Evolutionary conservation across 2,888 invertebrate genomes (phyloP).

Genomic region (Nudaria mundana): DNA sequence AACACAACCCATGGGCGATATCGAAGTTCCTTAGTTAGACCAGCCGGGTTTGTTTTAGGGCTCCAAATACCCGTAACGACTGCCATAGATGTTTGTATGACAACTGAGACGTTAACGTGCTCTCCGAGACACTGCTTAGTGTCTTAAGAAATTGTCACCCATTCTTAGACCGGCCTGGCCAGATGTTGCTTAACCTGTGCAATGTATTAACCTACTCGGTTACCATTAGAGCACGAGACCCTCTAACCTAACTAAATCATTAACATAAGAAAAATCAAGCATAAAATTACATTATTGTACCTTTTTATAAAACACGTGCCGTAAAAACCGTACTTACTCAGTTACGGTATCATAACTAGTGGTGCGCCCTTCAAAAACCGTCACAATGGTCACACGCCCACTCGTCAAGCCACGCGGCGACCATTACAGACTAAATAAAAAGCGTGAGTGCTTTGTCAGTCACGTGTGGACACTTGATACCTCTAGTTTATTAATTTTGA

Average conservation of each 20-base stretch:
- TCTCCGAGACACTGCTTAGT: too few relatives aligned
- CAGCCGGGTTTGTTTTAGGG: too few relatives aligned
- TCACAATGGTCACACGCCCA: conserved; percentile 45
- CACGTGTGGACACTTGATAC: conserved; percentile 71
- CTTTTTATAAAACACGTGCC: conserved; percentile 24
- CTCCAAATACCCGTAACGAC: too few relatives aligned
- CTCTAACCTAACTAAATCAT: background rate
- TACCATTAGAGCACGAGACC: too few relatives aligned
- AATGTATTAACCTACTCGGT: too few relatives aligned
- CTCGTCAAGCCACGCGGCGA: conserved; percentile 60
- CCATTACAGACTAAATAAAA: conserved; percentile 63
- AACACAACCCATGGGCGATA: too few relatives aligned
- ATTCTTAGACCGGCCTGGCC: too few relatives aligned
- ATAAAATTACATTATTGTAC: conserved; percentile 11
- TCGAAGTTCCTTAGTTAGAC: too few relatives aligned
- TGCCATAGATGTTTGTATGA: too few relatives aligned
- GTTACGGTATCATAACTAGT: conserved; percentile 31
- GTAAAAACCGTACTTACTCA: conserved; percentile 20
- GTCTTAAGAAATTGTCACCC: too few relatives aligned
- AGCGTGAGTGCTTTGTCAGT: conserved; percentile 38
- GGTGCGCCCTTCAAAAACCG: conserved; percentile 14
- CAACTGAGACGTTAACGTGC: too few relatives aligned
- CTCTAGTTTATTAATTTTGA: conserved; percentile 67
- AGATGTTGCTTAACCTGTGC: too few relatives aligned
- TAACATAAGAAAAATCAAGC: background rate